These are phyloP conservation scores for Periophthalmus magnuspinnatus DNA, from an alignment of 2,797 vertebrate species.

Conservation along the genomic window DNA sequence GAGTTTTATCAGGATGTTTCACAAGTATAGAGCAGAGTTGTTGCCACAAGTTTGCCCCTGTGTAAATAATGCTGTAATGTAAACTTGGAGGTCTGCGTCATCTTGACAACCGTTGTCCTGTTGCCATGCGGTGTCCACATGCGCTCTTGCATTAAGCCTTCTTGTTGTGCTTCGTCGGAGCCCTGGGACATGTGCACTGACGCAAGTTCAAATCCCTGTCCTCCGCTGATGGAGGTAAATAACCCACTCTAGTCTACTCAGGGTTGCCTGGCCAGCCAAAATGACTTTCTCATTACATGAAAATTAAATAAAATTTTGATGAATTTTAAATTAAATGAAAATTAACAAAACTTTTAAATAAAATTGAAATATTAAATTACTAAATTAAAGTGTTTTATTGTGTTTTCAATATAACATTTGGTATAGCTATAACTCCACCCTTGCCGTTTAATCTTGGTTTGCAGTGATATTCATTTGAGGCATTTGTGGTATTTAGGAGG, in stretches of 20 bases:
- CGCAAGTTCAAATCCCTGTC: slow-evolving; percentile 59
- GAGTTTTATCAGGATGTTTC: neutral
- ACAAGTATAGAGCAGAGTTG: neutral
- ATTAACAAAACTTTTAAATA: too few species aligned
- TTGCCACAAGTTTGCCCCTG: slow-evolving; percentile 6
- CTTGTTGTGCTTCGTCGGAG: slow-evolving; percentile 39
- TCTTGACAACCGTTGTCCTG: slow-evolving; percentile 46
- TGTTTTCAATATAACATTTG: neutral
- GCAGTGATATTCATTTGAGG: neutral
- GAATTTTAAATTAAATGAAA: too few species aligned
- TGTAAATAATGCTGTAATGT: slow-evolving; percentile 21
- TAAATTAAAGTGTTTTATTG: neutral
- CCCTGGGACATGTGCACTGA: slow-evolving; percentile 60
- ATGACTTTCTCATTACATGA: neutral
- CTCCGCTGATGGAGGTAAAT: slow-evolving; percentile 64
- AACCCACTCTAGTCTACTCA: slow-evolving; percentile 46
- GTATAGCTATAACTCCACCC: neutral
- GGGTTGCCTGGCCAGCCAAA: slow-evolving; percentile 20
- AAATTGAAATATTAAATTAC: neutral
- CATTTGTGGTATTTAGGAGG: slow-evolving; percentile 2
- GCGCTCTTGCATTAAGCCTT: slow-evolving; percentile 36
- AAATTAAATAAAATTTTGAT: too few species aligned
- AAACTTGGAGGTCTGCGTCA: slow-evolving; percentile 20
- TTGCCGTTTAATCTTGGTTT: neutral
- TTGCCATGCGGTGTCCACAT: slow-evolving; percentile 49